Base-by-base conservation (phyloP, 2,797 vertebrate species). In the Okamejei kenojei region DNA sequence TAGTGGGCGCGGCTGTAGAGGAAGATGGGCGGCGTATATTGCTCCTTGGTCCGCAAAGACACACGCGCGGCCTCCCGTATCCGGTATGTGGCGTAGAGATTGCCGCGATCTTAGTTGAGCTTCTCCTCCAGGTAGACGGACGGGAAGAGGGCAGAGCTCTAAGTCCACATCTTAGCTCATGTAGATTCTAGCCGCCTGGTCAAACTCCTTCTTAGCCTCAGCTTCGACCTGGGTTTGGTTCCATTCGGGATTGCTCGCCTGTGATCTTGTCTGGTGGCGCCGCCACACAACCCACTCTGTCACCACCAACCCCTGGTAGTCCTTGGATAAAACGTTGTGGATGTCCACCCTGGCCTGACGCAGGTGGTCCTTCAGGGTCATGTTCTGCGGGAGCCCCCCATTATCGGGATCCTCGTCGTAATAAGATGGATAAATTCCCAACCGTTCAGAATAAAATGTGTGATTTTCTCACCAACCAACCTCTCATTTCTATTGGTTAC, bases 361-460 rank as follows among this genome's bases (percentile, higher is more conserved):
- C 0, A 6, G 26, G 63, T 93, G 93, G 6, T 29, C 45, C 9
- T 1, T 73, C 1, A 93, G 21, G n/a, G 74, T 93, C 4, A 2
- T 23, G 0, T 93, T 90, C 32, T 93, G 93, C 1, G 93, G 93
- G 7, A 61, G 45, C 8, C 63, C 93, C 7, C 93, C 93, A 80
- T 91, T 45, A 0, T 54, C 9, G 13, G 71, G 9, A 3, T 29
- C 1, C 0, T 1, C 26, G 1, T n/a, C 19, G 1, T 54, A 3
- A 74, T 94, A 94, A 63, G 93, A 77, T 0, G 94, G 94, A 84
- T 94, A 94, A 6, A 93, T 78, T 23, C 94, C 94, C 21, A 94
- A 79, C 35, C 94, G 94, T 23, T 94, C 93, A 0, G 91, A 90
- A 84, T 94, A 94, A 93, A 94, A 94, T 93, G 94, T 94, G 94